These are phyloP conservation scores for Trinectes maculatus DNA, from an alignment of 2,113 vertebrate genomes.

Conservation along the genomic window DNA sequence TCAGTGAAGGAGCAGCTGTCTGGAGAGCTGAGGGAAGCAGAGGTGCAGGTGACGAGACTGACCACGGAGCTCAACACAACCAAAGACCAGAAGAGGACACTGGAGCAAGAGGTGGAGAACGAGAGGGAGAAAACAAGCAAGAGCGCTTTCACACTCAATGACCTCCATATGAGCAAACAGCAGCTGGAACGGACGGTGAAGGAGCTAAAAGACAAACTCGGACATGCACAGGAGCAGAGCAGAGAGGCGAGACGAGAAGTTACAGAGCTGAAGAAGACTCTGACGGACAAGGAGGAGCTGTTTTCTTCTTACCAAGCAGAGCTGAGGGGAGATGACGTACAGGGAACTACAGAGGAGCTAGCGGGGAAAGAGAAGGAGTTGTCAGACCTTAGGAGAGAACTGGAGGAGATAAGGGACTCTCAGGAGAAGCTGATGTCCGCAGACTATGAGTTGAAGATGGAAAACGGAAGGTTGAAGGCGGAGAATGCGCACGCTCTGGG, in stretches of 20 bases:
- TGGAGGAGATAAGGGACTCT: conserved; percentile 81
- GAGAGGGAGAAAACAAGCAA: conserved; percentile 86
- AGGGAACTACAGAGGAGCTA: conserved; percentile 63
- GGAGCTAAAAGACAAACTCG: conserved; percentile 85
- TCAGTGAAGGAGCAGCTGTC: conserved; percentile 90
- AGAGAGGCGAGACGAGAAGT: conserved; percentile 79
- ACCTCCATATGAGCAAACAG: conserved; percentile 87
- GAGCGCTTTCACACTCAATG: conserved; percentile 85
- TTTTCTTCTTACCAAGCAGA: conserved; percentile 71
- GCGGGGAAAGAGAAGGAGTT: conserved; percentile 82
- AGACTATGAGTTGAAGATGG: conserved; percentile 85
- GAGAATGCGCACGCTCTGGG: conserved; percentile 44
- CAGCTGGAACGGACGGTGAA: conserved; percentile 83
- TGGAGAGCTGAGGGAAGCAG: conserved; percentile 83
- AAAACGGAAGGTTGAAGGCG: conserved; percentile 83
- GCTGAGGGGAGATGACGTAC: conserved; percentile 49
- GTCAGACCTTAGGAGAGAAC: conserved; percentile 78
- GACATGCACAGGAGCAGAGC: conserved; percentile 78
- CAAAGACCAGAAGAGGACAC: conserved; percentile 78
- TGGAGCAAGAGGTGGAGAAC: conserved; percentile 82
- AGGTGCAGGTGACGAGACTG: conserved; percentile 75
- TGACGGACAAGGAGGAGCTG: conserved; percentile 84
- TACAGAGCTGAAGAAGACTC: conserved; percentile 76
- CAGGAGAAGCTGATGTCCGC: conserved; percentile 83
- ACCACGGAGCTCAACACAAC: conserved; percentile 80